Evolutionary conservation across 2,888 invertebrate genomes (phyloP).

Genomic region (Azorinus chamasolen): DNA sequence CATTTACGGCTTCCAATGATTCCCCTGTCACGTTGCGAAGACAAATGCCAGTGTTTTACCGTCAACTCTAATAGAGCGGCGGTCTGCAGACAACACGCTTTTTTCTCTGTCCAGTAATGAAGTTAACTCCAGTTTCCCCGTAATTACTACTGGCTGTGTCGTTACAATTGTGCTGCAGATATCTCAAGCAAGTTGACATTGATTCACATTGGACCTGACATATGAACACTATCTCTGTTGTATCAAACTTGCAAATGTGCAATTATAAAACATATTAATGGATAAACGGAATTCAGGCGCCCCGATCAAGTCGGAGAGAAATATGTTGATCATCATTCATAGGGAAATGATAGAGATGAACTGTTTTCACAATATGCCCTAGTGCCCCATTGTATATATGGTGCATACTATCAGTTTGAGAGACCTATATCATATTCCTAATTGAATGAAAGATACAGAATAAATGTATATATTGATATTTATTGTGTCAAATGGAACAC

Average conservation of each 20-base stretch:
- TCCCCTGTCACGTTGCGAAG: slow-evolving; percentile 29
- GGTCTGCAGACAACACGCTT: slow-evolving; percentile 44
- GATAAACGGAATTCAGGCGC: too few species aligned
- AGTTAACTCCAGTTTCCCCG: slow-evolving; percentile 39
- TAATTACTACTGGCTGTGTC: slow-evolving; percentile 48
- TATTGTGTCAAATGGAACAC: too few species aligned
- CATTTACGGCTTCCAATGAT: slow-evolving; percentile 38
- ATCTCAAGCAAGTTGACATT: slow-evolving; percentile 41
- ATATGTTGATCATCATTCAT: too few species aligned
- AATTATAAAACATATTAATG: slow-evolving; percentile 22
- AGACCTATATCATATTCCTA: too few species aligned
- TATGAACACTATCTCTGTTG: slow-evolving; percentile 38
- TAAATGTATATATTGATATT: too few species aligned
- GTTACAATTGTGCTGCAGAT: slow-evolving; percentile 39
- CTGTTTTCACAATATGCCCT: too few species aligned
- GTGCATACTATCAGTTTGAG: too few species aligned
- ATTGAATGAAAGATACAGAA: too few species aligned
- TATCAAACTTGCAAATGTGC: slow-evolving; percentile 48
- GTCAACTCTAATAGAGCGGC: slow-evolving; percentile 47
- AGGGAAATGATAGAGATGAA: too few species aligned
- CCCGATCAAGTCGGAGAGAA: too few species aligned
- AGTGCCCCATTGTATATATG: too few species aligned
- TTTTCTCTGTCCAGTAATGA: slow-evolving; percentile 31
- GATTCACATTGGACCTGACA: slow-evolving; percentile 40
- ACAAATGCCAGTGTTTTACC: slow-evolving; percentile 49